phyloP scores from a whole-genome alignment of 2,888 invertebrate species.

The Iselma pallidipennis region DNA sequence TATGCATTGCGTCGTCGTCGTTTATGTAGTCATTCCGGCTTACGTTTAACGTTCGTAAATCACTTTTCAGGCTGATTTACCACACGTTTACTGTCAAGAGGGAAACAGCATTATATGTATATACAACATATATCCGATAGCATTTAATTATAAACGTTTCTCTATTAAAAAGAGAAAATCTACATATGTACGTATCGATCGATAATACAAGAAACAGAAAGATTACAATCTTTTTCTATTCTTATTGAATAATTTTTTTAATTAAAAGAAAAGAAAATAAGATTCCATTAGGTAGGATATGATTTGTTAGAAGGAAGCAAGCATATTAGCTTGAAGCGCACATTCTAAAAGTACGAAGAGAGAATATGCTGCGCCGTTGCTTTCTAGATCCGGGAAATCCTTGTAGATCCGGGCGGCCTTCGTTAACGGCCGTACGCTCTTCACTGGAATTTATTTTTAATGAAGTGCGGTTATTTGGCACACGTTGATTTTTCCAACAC shows the following conservation, averaged over 20 bases:
- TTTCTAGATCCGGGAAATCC: slow-evolving; percentile 56
- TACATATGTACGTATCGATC: too few relatives aligned
- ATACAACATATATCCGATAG: too few relatives aligned
- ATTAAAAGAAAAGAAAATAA: too few relatives aligned
- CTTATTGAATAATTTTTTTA: too few relatives aligned
- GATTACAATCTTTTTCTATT: too few relatives aligned
- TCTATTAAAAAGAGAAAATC: too few relatives aligned
- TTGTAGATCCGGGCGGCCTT: slow-evolving; percentile 55
- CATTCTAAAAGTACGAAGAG: slow-evolving; percentile 13
- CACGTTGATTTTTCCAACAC: slow-evolving; percentile 3
- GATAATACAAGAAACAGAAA: too few relatives aligned
- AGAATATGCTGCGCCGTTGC: slow-evolving; percentile 28
- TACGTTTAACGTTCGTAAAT: slow-evolving; percentile 35
- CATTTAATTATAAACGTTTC: too few relatives aligned
- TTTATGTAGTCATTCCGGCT: slow-evolving; percentile 34
- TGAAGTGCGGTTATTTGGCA: slow-evolving; percentile 54
- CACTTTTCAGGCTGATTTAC: slow-evolving; percentile 42
- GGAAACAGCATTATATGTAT: slow-evolving; percentile 20
- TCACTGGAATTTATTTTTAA: slow-evolving; percentile 60
- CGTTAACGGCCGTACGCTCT: slow-evolving; percentile 50
- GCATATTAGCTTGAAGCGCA: slow-evolving; percentile 24
- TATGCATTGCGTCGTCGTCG: slow-evolving; percentile 37
- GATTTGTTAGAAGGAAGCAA: background rate
- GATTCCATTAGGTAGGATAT: background rate
- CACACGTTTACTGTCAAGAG: slow-evolving; percentile 28